A percentile compares a stretch with the other conserved stretches of the same genome.
phyloP scores from a whole-genome alignment of 2,888 invertebrate species.

The Eupithecia subumbrata region DNA sequence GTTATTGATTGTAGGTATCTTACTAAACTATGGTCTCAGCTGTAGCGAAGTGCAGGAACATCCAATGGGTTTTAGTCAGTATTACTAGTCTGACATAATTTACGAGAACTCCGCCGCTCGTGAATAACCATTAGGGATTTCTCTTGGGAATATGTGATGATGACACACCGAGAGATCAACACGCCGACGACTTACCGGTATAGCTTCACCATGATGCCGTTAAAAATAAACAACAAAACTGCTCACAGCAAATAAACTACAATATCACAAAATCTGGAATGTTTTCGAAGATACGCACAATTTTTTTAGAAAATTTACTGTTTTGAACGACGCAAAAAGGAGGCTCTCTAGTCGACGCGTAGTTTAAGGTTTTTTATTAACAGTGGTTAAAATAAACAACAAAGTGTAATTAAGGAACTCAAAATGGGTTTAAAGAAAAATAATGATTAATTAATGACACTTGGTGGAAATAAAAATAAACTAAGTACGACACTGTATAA shows the following conservation, averaged over 20 bases:
- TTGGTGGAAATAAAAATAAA: neutral
- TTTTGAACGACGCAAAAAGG: neutral
- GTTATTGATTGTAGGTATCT: no score
- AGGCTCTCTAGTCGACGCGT: neutral
- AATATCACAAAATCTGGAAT: conserved; percentile 69
- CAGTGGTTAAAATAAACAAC: neutral
- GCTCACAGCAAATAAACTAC: conserved; percentile 43
- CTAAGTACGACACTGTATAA: neutral
- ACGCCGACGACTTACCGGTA: conserved; percentile 59
- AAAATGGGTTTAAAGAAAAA: neutral
- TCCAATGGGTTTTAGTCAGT: no score
- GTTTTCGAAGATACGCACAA: conserved; percentile 39
- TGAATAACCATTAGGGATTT: neutral
- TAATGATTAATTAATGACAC: neutral
- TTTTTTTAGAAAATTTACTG: neutral
- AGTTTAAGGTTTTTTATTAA: neutral
- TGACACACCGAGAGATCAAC: neutral
- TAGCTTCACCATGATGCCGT: conserved; percentile 67
- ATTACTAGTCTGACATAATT: neutral
- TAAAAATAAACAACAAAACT: conserved; percentile 46
- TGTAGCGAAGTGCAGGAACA: neutral
- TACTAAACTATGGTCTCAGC: neutral
- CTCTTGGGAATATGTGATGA: neutral
- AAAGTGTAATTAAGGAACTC: neutral
- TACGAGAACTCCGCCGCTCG: neutral